A percentile compares a stretch with the other conserved stretches of the same genome.
These are phyloP conservation scores for Argyresthia albistria DNA, from an alignment of 2,888 invertebrate species.

Conservation along the genomic window DNA sequence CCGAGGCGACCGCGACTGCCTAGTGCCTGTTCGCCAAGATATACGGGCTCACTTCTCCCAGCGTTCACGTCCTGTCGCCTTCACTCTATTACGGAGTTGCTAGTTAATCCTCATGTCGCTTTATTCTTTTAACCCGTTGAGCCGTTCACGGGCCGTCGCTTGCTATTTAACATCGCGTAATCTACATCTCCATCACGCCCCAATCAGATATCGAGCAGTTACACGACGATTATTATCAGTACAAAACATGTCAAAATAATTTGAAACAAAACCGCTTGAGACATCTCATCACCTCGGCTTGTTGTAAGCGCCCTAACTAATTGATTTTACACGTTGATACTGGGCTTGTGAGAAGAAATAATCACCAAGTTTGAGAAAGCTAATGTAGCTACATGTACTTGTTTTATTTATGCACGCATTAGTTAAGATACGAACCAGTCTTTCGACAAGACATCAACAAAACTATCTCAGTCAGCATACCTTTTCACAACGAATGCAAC, in stretches of 20 bases:
- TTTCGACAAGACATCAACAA: too few species aligned
- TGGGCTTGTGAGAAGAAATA: too few species aligned
- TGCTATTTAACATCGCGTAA: constrained; percentile 25
- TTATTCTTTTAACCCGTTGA: constrained; percentile 30
- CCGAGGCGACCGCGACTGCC: constrained; percentile 3
- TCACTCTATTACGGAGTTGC: constrained; percentile 15
- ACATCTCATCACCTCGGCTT: constrained; percentile 5
- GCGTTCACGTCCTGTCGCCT: constrained; percentile 8
- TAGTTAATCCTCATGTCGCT: constrained; percentile 36
- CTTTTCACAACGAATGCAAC: neutral
- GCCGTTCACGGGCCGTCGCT: constrained; percentile 24
- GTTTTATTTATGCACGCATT: too few species aligned
- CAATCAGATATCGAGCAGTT: constrained; percentile 11
- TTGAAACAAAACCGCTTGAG: constrained; percentile 8
- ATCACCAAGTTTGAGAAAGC: too few species aligned
- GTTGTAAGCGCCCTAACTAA: neutral
- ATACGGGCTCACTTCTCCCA: too few species aligned
- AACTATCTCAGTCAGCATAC: too few species aligned
- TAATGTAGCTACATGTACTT: too few species aligned
- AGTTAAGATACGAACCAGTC: too few species aligned
- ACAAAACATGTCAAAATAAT: constrained; percentile 20
- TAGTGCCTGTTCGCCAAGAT: neutral
- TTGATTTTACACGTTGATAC: constrained; percentile 1
- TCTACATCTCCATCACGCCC: constrained; percentile 33
- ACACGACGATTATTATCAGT: constrained; percentile 22